Base-by-base conservation (phyloP, 2,113 vertebrate genomes). In the Psophia crepitans region DNA sequence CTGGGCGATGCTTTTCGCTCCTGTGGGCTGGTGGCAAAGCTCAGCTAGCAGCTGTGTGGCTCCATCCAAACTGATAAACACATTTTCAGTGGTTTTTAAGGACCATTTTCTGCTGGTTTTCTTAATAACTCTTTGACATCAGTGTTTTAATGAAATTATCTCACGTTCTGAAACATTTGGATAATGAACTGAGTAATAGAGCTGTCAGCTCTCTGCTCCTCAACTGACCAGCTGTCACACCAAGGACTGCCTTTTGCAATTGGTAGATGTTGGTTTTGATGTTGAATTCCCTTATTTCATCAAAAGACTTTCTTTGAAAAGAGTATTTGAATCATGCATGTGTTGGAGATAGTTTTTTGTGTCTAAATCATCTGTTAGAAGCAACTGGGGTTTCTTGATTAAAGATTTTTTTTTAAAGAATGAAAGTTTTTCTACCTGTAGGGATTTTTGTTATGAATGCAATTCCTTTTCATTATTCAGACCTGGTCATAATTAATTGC, bases 201-300 rank as follows among this genome's bases (percentile, higher is more conserved):
- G 66, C 75, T 79, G 82, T 87, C 90, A 82, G 37, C 53, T 87
- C 64, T 39, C 69, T 64, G 30, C 88, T 87, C 30, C 65, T 94
- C 87, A 51, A 43, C 61, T 95, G 84, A 79, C 95, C 96, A 95
- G 87, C 78, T 83, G 63, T 44, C 54, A 57, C 71, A 83, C 49
- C 41, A 54, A 80, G 71, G 69, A 41, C 95, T 91, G 82, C 33
- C 64, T 91, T 33, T 61, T 84, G 60, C 84, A 92, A 43, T 0
- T 58, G 66, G 70, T 33, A 86, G 66, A 54, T 4, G 12, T 43
- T 66, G 54, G 61, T n/a, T 94, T 96, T 95, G 90, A 93, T 92
- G 82, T 89, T 95, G 93, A 58, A 93, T 95, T 93, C 88, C 68
- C 68, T 92, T 43, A 58, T 70, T 96, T 83, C 79, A 92, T 84